Evolutionary conservation across 2,797 vertebrate genomes (phyloP), one percentile per base, ranked within the genome.

Genomic region (Microctenopoma steveboyesi): DNA sequence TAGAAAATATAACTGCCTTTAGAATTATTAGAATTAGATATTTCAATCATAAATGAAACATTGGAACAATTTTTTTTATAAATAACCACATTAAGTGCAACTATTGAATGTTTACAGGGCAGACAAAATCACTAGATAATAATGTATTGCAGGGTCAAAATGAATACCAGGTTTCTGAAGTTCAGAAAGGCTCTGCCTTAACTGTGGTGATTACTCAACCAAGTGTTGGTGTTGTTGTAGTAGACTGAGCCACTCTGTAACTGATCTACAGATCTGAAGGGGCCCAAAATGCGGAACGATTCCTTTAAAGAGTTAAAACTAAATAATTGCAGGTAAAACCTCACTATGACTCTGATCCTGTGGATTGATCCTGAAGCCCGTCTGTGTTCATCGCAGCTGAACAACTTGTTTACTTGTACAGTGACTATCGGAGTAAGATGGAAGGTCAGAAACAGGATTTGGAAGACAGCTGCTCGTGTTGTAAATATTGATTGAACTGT

Each of bases 401-500:
- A 57, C 61, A 75, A 69, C 58, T 69, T 71, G 59, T 78, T 76
- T 62, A 68, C 63, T 79, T 81, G 68, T 67, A 47, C 55, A 15
- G 18, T 43, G 69, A 66, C 62, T 62, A 35, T 70, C 49, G 65
- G 54, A 58, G 40, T 51, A 60, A 75, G 69, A 77, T 71, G 60
- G 78, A 84, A 83, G 83, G 83, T 87, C 81, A 83, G 83, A 74
- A 72, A 76, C 60, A 64, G 72, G 76, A 74, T 84, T 90, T 79
- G 59, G 78, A 53, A 74, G 72, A 79, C 76, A 83, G 74, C 79
- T 85, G 86, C 62, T 81, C 58, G 46, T 73, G 84, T 65, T 86
- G 83, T 85, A 90, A 85, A 86, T 85, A 89, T 89, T 89, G 89
- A 91, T 82, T 78, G 60, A 79, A 64, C 63, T 65, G 64, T 72